phyloP scores from a whole-genome alignment of 2,888 invertebrate species.

The Sipha maydis region DNA sequence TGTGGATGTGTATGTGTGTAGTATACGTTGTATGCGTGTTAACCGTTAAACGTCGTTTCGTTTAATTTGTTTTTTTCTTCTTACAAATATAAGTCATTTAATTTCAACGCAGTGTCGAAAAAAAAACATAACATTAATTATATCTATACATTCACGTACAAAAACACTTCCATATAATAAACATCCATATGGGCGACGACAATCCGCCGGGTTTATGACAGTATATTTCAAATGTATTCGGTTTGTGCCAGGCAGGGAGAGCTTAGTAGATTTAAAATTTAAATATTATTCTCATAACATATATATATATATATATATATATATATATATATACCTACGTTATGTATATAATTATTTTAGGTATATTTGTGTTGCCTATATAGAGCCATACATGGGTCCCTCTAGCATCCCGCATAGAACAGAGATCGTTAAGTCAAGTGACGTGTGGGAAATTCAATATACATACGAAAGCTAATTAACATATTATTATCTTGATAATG shows the following conservation, averaged over 20 bases:
- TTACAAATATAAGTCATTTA: neutral
- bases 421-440: slow-evolving; percentile 37
- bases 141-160: neutral
- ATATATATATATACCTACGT: neutral
- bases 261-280: slow-evolving; percentile 1
- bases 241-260: neutral
- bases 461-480: slow-evolving; percentile 27
- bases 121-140: neutral
- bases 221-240: slow-evolving; percentile 29
- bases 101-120: slow-evolving; percentile 10
- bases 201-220: neutral
- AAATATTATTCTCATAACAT: neutral
- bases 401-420: neutral
- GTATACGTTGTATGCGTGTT: neutral
- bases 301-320: neutral
- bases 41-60: slow-evolving; percentile 33
- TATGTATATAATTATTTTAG: neutral
- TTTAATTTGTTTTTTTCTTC: slow-evolving; percentile 41
- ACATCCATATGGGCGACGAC: slow-evolving; percentile 6
- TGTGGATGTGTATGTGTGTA: neutral
- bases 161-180: neutral
- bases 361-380: neutral
- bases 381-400: neutral
- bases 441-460: slow-evolving; percentile 28
- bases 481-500: slow-evolving; percentile 45